Base-by-base conservation (phyloP, 1,140 invertebrate genomes). In the Carposina sasakii region DNA sequence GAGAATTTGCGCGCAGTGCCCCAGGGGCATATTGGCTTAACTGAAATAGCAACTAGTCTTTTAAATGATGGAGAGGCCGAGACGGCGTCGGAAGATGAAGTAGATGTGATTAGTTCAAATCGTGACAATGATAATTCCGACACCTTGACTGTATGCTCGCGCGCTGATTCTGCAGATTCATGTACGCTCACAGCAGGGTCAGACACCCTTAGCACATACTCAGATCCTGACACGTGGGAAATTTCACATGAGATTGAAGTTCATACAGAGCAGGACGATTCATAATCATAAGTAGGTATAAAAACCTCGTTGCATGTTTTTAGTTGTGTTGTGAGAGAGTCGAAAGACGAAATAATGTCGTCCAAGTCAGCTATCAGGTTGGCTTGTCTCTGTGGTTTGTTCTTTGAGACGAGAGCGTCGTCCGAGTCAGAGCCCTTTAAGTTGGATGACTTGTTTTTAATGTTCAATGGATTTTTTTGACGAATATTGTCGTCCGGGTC, bases 1-100 rank as follows among this genome's bases (percentile, higher is more conserved):
- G 61, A 64, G 20, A 55, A 58, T 30, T 62, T 64, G 26, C 54
- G 58, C 13, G 10, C 23, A 52, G 56, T 67, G 48, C 65, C 56
- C 22, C 17, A 3, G 21, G 55, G 57, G 5, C 49, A 55, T 31
- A 43, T 49, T 9, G 61, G 56, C 4, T 54, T 67, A 30, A 17
- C 57, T 9, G 61, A 63, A 24, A 56, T 63, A 20, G 28, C 55
- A 5, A 46, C 36, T 42, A 60, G 16, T 30, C 39, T 61, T 36
- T 26, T 60, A 13, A 56, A 57, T 49, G 13, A 45, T 13, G 47
- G 54, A n/a, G 60, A 61, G 57, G 60, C 60, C 57, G 52, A 47
- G 60, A 54, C 63, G 63, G 60, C 57, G 57, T 21, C 45, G 17
- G 54, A 58, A 19, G 22, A 49, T 49, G n/a, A n/a, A n/a, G 48